phyloP scores from a whole-genome alignment of 2,797 vertebrate species.

The Catostomus latipinnis region DNA sequence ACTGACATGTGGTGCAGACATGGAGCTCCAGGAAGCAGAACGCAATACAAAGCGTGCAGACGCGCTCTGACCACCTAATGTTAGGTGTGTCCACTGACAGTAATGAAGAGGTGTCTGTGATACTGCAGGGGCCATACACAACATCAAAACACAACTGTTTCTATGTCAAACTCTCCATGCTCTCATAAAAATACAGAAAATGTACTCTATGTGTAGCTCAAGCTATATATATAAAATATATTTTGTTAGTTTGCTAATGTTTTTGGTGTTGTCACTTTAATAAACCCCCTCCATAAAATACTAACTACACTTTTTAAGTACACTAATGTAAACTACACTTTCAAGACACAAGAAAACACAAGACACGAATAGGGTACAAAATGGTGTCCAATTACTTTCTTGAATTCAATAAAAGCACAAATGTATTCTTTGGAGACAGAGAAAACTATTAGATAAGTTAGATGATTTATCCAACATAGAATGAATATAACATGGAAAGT shows the following conservation, averaged over 20 bases:
- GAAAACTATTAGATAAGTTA: too few species aligned
- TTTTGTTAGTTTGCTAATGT: neutral
- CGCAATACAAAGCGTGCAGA: constrained; percentile 39
- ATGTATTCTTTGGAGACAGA: too few species aligned
- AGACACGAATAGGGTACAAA: too few species aligned
- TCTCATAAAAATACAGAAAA: neutral
- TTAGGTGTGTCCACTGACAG: constrained; percentile 13
- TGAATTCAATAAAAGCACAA: too few species aligned
- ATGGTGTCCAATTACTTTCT: too few species aligned
- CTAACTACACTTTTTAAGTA: neutral
- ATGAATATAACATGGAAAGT: too few species aligned
- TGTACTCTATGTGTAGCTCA: neutral
- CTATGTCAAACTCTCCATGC: neutral
- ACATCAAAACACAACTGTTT: neutral
- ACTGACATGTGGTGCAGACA: constrained; percentile 71
- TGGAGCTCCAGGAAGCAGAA: constrained; percentile 48
- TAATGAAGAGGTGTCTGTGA: neutral
- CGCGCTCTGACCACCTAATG: neutral
- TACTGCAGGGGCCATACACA: neutral
- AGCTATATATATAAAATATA: neutral
- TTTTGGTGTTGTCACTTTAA: neutral
- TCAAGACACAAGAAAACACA: too few species aligned
- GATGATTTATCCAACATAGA: too few species aligned
- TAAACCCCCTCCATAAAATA: neutral
- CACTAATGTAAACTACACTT: too few species aligned